Conservation (phyloP, 1,140 invertebrate genomes). For the Ceratoteleas bidentatus region DNA sequence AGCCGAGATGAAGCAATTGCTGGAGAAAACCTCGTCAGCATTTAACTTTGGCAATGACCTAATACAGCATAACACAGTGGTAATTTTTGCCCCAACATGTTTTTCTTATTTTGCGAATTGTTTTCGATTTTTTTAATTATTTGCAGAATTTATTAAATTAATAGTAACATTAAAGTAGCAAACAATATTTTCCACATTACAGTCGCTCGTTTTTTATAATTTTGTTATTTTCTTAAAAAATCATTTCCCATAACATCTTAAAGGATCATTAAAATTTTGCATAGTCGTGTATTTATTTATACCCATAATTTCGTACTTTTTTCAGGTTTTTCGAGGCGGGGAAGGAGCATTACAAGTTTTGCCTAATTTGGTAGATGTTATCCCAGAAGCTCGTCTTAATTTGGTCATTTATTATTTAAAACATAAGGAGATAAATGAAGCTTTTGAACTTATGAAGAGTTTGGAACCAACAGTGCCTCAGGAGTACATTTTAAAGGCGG, state of each 20-base stretch:
- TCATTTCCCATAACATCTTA: too few species aligned
- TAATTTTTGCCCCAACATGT: conserved; percentile 31
- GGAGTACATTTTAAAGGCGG: conserved; percentile 98
- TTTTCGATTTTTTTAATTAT: too few species aligned
- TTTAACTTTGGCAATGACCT: conserved; percentile 96
- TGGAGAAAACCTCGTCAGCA: conserved; percentile 88
- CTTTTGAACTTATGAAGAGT: conserved; percentile 94
- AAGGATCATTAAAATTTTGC: too few species aligned
- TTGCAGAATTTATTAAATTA: too few species aligned
- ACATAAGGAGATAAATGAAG: conserved; percentile 94
- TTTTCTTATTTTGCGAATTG: too few species aligned
- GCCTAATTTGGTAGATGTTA: conserved; percentile 95
- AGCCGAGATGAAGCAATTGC: conserved; percentile 89
- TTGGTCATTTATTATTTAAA: conserved; percentile 97
- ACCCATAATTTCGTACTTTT: background rate
- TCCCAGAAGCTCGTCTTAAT: conserved; percentile 98
- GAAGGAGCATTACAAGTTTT: conserved; percentile 96
- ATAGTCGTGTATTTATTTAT: too few species aligned
- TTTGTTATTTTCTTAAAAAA: too few species aligned
- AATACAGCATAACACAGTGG: conserved; percentile 97
- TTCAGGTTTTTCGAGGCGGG: conserved; percentile 92
- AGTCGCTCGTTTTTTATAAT: too few species aligned
- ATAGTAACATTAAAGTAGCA: too few species aligned
- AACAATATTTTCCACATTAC: too few species aligned
- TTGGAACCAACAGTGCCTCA: conserved; percentile 95